Evolutionary conservation across 2,113 vertebrate genomes (phyloP).

Genomic region (Anser brachyrhynchus): DNA sequence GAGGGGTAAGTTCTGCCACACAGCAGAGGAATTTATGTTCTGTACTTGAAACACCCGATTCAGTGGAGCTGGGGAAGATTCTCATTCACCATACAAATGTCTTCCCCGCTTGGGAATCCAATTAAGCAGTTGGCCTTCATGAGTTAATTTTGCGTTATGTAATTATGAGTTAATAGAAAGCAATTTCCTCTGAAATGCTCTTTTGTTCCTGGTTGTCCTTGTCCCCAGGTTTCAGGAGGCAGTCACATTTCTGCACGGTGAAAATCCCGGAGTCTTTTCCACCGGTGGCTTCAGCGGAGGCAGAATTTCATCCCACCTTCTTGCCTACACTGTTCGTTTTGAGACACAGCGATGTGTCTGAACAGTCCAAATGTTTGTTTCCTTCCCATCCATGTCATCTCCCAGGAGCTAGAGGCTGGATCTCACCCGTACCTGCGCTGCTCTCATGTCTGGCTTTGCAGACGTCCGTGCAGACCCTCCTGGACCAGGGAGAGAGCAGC

Average conservation of each 20-base stretch:
- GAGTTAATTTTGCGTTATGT: constrained; percentile 51
- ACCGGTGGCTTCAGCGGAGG: not conserved
- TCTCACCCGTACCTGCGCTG: not conserved
- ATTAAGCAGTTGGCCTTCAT: constrained; percentile 39
- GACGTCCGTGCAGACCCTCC: not conserved
- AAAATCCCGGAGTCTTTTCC: not conserved
- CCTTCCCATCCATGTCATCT: not conserved
- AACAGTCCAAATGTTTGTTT: constrained; percentile 4
- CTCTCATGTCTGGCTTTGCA: not conserved
- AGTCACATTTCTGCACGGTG: not conserved
- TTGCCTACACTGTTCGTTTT: not conserved
- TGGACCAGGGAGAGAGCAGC: not conserved
- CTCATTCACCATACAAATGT: not conserved
- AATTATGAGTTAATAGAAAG: constrained; percentile 65
- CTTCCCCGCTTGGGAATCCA: not conserved
- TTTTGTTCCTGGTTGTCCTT: constrained; percentile 41
- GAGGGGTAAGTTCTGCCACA: not conserved
- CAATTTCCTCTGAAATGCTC: constrained; percentile 41
- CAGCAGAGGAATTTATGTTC: not conserved
- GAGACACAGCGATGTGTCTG: not conserved
- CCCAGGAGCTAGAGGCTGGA: not conserved
- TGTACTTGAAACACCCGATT: not conserved
- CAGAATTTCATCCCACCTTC: not conserved
- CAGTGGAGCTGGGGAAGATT: not conserved
- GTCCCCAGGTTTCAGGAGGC: not conserved